Conservation (phyloP, 1,140 invertebrate genomes). For the Sinonovacula constricta region DNA sequence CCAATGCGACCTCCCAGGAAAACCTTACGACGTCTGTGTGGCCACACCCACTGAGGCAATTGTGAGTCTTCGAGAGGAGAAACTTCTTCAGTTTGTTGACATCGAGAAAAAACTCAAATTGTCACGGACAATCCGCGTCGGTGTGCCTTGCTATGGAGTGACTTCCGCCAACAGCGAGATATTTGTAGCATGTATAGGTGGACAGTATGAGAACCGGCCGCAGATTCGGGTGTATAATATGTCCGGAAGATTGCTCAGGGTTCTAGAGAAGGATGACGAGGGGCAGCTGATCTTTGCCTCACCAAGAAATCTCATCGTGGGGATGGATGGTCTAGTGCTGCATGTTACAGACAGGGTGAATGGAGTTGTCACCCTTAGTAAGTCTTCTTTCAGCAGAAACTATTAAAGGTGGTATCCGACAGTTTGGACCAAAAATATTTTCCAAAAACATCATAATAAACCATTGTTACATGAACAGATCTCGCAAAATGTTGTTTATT, state of each 20-base stretch:
- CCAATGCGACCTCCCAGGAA: slow-evolving; percentile 39
- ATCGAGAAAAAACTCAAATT: slow-evolving; percentile 38
- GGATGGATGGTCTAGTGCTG: slow-evolving; percentile 35
- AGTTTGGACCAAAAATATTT: too few species aligned
- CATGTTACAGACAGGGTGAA: slow-evolving; percentile 40
- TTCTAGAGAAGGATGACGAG: slow-evolving; percentile 19
- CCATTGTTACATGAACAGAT: too few species aligned
- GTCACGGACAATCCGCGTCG: slow-evolving; percentile 27
- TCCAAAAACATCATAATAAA: too few species aligned
- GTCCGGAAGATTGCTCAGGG: slow-evolving; percentile 34
- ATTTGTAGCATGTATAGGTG: slow-evolving; percentile 42
- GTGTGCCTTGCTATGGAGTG: slow-evolving; percentile 43
- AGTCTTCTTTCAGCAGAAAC: neutral
- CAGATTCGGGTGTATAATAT: slow-evolving; percentile 45
- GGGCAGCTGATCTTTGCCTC: slow-evolving; percentile 32
- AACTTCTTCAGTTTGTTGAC: slow-evolving; percentile 34
- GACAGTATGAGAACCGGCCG: slow-evolving; percentile 41
- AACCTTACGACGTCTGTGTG: slow-evolving; percentile 38
- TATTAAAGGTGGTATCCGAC: too few species aligned
- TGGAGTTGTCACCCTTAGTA: slow-evolving; percentile 31
- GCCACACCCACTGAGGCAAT: slow-evolving; percentile 28
- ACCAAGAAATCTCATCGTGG: slow-evolving; percentile 32
- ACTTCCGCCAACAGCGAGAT: slow-evolving; percentile 33
- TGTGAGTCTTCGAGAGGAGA: slow-evolving; percentile 33
- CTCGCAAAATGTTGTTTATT: too few species aligned